Evolutionary conservation across 2,113 vertebrate species (phyloP).

Genomic region (Spilogale gracilis): DNA sequence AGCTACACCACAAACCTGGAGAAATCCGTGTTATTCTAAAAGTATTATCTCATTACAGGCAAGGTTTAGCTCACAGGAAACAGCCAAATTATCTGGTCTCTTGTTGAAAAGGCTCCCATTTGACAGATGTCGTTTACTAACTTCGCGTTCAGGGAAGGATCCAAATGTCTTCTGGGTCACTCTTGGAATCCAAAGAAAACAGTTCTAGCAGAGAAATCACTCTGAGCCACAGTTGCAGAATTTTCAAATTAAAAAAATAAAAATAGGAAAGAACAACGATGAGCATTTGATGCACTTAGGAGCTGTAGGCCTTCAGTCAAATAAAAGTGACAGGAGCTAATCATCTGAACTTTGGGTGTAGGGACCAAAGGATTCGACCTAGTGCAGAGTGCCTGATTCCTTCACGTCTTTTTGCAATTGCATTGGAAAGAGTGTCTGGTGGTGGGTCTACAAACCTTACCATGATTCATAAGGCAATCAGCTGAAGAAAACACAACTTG

Average conservation of each 20-base stretch:
- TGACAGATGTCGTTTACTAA: not conserved
- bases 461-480: not conserved
- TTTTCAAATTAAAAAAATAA: not conserved
- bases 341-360: not conserved
- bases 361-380: not conserved
- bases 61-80: not conserved
- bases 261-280: not conserved
- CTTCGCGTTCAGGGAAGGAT: not conserved
- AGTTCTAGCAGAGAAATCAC: not conserved
- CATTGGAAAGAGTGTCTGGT: not conserved
- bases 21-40: not conserved
- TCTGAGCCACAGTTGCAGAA: not conserved
- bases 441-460: accelerated
- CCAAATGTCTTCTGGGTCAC: not conserved
- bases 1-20: conserved; percentile 24
- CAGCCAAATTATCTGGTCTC: too few relatives aligned
- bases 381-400: accelerated
- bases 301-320: not conserved
- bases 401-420: not conserved
- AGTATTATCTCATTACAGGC: not conserved
- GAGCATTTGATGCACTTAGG: not conserved
- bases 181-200: not conserved
- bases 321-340: not conserved
- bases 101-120: not conserved
- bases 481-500: not conserved